Percentiles rank a stretch among this genome's conserved stretches.
phyloP scores from a whole-genome alignment of 2,888 invertebrate species.

The Ashinkailepas kermadecensis region DNA sequence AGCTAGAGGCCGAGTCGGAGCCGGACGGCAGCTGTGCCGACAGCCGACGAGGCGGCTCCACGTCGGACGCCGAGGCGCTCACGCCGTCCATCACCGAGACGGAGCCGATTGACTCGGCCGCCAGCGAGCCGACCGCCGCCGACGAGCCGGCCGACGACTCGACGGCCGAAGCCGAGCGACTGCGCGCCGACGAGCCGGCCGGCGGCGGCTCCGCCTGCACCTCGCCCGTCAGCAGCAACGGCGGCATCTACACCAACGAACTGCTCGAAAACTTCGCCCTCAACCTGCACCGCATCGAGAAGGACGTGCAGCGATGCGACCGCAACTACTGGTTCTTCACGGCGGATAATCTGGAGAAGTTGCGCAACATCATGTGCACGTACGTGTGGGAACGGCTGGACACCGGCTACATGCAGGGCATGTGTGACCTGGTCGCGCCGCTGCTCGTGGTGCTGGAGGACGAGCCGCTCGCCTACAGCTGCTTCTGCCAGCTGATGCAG shows the following conservation, averaged over 20 bases:
- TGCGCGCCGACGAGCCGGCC: neutral
- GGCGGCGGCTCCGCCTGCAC: slow-evolving; percentile 59
- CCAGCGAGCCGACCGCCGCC: slow-evolving; percentile 18
- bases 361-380: slow-evolving; percentile 94
- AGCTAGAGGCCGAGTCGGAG: slow-evolving; percentile 3
- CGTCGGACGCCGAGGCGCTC: neutral
- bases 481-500: slow-evolving; percentile 84
- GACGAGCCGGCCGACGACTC: neutral
- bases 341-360: slow-evolving; percentile 77
- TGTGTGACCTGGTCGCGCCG: slow-evolving; percentile 93
- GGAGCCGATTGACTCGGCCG: neutral
- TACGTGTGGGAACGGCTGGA: slow-evolving; percentile 95
- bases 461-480: slow-evolving; percentile 81
- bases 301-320: slow-evolving; percentile 93
- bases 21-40: slow-evolving; percentile 28
- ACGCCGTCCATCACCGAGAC: slow-evolving; percentile 8
- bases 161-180: neutral
- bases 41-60: slow-evolving; percentile 24
- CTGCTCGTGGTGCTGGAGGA: slow-evolving; percentile 85
- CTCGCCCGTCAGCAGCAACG: slow-evolving; percentile 84
- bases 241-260: slow-evolving; percentile 78
- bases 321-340: slow-evolving; percentile 89
- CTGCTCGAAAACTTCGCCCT: slow-evolving; percentile 73
- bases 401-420: slow-evolving; percentile 92
- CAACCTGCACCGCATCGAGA: slow-evolving; percentile 90